Base-by-base conservation (phyloP, 2,113 vertebrate species). In the Prunella fulvescens region DNA sequence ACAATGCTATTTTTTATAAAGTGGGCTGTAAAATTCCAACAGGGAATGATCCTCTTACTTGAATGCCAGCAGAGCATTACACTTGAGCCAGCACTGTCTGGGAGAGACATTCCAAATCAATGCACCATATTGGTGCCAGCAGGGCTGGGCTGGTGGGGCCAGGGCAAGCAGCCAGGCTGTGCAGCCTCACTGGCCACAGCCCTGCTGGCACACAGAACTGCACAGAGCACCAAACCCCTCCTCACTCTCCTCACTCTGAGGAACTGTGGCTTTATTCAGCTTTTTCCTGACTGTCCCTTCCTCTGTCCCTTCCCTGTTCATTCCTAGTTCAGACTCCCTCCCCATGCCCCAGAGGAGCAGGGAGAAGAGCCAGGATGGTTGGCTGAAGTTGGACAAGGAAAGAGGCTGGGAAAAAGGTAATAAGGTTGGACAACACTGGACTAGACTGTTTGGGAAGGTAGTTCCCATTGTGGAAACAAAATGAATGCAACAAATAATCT, bases 131-230 rank as follows among this genome's bases (percentile, higher is more conserved):
- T 89, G 57, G 26, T 70, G 78, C 24, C 1, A 15, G 70, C 47
- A 62, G 39, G 74, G 42, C 40, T 58, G 37, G 57, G 64, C 12
- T 3, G 58, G n/a, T 17, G 51, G 48, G 67, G 19, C 64, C 48
- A 50, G 45, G 64, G 45, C 1, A 3, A 18, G 2, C 5, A 2
- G 53, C 24, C 72, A 40, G 58, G 16, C 37, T 37, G 14, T 12
- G 48, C 26, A 11, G 7, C 37, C 37, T 61, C 0, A 0, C 58
- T 50, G 40, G 71, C 80, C 74, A 31, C 0, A 0, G 65, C 11
- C 7, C 81, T 62, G 81, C 78, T 45, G 64, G 54, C 88, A 48
- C 64, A 4, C 5, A 9, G 51, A 24, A 12, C 10, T 2, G 24
- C 4, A 7, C 2, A 3, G 12, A 47, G 51, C 11, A 40, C 25